These are phyloP conservation scores for Morinoia aosen DNA, from an alignment of 2,888 invertebrate species.

Conservation along the genomic window DNA sequence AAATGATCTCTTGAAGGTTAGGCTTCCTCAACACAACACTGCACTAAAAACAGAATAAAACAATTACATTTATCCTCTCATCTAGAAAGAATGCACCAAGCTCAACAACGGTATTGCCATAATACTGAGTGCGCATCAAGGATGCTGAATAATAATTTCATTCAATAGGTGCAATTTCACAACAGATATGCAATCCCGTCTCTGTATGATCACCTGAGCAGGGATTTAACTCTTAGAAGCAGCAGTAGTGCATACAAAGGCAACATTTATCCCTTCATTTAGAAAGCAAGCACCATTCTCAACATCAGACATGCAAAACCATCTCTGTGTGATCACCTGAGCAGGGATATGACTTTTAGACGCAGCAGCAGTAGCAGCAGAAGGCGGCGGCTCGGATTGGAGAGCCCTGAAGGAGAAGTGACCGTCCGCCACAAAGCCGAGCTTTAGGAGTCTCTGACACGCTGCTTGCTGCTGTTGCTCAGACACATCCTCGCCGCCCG, in stretches of 20 bases:
- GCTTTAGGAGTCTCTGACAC: conserved; percentile 59
- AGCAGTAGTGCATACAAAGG: not conserved
- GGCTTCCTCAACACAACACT: no score
- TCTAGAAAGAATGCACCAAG: not conserved
- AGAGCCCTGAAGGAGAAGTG: conserved; percentile 50
- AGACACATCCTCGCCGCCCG: not conserved
- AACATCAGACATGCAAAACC: not conserved
- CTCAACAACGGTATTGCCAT: no score
- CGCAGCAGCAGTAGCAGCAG: conserved; percentile 16
- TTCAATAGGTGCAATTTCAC: no score
- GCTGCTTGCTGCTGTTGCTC: conserved; percentile 58
- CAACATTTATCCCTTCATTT: no score
- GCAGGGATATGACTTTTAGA: not conserved
- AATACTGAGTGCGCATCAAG: no score
- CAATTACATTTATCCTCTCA: no score
- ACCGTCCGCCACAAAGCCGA: conserved; percentile 60
- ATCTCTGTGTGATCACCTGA: not conserved
- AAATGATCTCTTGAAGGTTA: no score
- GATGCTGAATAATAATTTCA: no score
- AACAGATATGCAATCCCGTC: not conserved
- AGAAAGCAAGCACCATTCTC: not conserved
- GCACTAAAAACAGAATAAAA: no score
- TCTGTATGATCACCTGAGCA: not conserved
- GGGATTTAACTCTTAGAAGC: not conserved
- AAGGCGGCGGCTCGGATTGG: conserved; percentile 31